A percentile compares a stretch with the other conserved stretches of the same genome.
phyloP scores from a whole-genome alignment of 2,888 invertebrate species.

The Cheilosia grossa region DNA sequence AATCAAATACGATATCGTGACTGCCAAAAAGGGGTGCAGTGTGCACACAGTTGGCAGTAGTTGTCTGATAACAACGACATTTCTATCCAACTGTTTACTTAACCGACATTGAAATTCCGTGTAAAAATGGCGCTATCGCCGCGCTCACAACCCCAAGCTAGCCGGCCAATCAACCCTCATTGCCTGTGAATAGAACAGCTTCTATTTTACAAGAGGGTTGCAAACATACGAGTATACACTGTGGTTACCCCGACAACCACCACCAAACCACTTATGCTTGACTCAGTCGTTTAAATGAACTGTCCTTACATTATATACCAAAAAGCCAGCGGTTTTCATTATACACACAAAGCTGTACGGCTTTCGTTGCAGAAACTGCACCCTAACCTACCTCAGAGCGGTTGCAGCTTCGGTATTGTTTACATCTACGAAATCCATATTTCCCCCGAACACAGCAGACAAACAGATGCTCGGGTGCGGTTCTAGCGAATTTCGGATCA shows the following conservation, averaged over 20 bases:
- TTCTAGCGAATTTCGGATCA: slow-evolving; percentile 70
- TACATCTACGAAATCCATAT: slow-evolving; percentile 58
- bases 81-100: slow-evolving; percentile 54
- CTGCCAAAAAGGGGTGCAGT: slow-evolving; percentile 12
- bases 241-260: slow-evolving; percentile 20
- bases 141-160: slow-evolving; percentile 32
- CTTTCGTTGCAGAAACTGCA: slow-evolving; percentile 33
- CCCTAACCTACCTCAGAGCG: slow-evolving; percentile 68
- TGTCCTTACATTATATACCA: neutral
- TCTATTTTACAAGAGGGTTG: slow-evolving; percentile 43
- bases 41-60: neutral
- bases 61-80: slow-evolving; percentile 18
- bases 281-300: slow-evolving; percentile 46
- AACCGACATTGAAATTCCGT: slow-evolving; percentile 69
- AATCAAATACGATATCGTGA: slow-evolving; percentile 42
- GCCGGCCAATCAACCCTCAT: slow-evolving; percentile 50
- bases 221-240: slow-evolving; percentile 3
- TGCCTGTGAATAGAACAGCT: slow-evolving; percentile 28
- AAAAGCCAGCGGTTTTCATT: slow-evolving; percentile 10
- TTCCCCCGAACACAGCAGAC: slow-evolving; percentile 43
- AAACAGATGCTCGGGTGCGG: slow-evolving; percentile 50
- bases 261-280: slow-evolving; percentile 33
- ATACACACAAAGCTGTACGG: neutral
- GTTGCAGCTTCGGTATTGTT: slow-evolving; percentile 54
- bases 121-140: slow-evolving; percentile 65